A percentile compares a stretch with the other conserved stretches of the same genome.
Conservation (phyloP, 2,113 vertebrate species). For the Austrofundulus limnaeus region DNA sequence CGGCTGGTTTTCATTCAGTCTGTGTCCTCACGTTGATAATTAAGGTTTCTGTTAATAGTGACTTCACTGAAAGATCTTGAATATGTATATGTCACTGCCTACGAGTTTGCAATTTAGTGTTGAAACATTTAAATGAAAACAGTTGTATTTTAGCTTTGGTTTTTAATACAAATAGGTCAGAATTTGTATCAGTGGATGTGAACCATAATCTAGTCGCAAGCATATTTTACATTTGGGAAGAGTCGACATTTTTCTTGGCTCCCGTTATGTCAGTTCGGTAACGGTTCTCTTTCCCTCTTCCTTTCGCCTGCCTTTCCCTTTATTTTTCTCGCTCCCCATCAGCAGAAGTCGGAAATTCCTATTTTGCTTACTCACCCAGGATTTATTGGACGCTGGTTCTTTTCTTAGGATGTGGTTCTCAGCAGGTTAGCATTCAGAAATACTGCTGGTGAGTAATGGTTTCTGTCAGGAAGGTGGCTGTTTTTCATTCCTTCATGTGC, state of each 20-base stretch:
- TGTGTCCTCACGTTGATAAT: slow-evolving; percentile 56
- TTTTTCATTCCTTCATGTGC: slow-evolving; percentile 43
- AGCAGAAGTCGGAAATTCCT: slow-evolving; percentile 49
- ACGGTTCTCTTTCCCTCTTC: slow-evolving; percentile 16
- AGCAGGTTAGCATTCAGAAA: slow-evolving; percentile 56
- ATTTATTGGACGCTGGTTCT: slow-evolving; percentile 58
- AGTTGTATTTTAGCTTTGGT: background rate
- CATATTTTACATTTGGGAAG: slow-evolving; percentile 17
- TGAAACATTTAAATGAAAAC: slow-evolving; percentile 13
- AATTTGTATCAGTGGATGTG: slow-evolving; percentile 25
- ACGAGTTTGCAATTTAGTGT: slow-evolving; percentile 8
- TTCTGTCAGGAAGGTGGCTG: slow-evolving; percentile 37
- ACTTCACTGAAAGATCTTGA: slow-evolving; percentile 32
- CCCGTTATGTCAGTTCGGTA: slow-evolving; percentile 24
- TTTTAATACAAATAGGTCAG: slow-evolving; percentile 14
- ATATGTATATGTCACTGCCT: slow-evolving; percentile 12
- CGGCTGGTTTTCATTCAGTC: slow-evolving; percentile 62
- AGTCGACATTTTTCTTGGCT: slow-evolving; percentile 37
- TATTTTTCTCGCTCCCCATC: slow-evolving; percentile 10
- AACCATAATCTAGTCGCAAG: slow-evolving; percentile 21
- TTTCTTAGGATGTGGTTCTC: slow-evolving; percentile 55
- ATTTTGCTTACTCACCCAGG: slow-evolving; percentile 35
- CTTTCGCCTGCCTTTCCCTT: background rate
- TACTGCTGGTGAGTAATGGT: slow-evolving; percentile 41
- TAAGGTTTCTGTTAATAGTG: slow-evolving; percentile 54